Conservation (phyloP, 2,888 invertebrate genomes). For the Andrena trimmerana region DNA sequence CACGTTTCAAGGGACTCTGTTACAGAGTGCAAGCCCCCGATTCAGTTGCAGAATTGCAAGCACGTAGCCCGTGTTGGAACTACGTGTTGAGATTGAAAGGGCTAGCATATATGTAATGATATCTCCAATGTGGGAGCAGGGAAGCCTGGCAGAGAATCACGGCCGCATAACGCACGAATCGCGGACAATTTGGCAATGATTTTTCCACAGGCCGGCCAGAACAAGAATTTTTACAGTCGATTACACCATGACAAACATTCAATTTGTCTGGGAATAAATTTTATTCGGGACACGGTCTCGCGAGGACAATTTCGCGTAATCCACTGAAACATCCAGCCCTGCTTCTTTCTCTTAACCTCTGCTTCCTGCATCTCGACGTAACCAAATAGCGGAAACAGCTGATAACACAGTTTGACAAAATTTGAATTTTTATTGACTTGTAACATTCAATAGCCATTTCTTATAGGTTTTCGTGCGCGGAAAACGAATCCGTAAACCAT, state of each 20-base stretch:
- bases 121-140: slow-evolving; percentile 27
- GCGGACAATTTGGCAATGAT: slow-evolving; percentile 60
- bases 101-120: slow-evolving; percentile 16
- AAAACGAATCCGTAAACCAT: too few relatives aligned
- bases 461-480: too few relatives aligned
- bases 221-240: slow-evolving; percentile 61
- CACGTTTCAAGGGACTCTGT: too few relatives aligned
- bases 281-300: slow-evolving; percentile 35
- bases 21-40: too few relatives aligned
- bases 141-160: slow-evolving; percentile 51
- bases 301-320: slow-evolving; percentile 32
- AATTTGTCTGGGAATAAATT: slow-evolving; percentile 54
- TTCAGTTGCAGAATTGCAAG: slow-evolving; percentile 1
- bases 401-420: too few relatives aligned
- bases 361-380: not conserved
- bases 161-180: slow-evolving; percentile 41
- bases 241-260: slow-evolving; percentile 67
- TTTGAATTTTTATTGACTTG: too few relatives aligned
- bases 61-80: slow-evolving; percentile 26
- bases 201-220: slow-evolving; percentile 52
- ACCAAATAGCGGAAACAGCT: not conserved
- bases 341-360: not conserved
- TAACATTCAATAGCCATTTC: too few relatives aligned
- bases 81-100: slow-evolving; percentile 26
- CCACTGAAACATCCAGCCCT: not conserved